A percentile compares a stretch with the other conserved stretches of the same genome.
phyloP scores from a whole-genome alignment of 2,113 vertebrate species.

The Plestiodon gilberti region DNA sequence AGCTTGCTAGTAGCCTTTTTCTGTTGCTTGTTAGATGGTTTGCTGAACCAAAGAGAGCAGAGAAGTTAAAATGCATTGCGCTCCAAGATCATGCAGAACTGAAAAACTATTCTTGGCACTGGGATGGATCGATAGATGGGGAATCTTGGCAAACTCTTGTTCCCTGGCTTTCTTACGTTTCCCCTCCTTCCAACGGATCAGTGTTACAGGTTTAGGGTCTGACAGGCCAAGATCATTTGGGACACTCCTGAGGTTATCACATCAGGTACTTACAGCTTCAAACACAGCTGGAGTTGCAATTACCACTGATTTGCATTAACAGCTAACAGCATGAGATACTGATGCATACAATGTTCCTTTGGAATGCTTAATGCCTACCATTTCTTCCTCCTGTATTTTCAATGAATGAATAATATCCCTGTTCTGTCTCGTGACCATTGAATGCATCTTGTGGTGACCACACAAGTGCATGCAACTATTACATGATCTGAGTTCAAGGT shows the following conservation, averaged over 20 bases:
- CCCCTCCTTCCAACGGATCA: background rate
- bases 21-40: background rate
- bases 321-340: background rate
- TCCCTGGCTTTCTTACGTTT: background rate
- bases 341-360: background rate
- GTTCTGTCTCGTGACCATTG: background rate
- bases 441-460: background rate
- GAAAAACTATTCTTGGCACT: background rate
- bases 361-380: background rate
- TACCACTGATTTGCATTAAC: slow-evolving; percentile 6
- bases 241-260: slow-evolving; percentile 26
- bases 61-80: background rate
- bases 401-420: background rate
- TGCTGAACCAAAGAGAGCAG: background rate
- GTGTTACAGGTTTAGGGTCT: background rate
- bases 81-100: background rate
- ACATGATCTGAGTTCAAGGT: background rate
- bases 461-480: background rate
- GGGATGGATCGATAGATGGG: background rate
- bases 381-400: background rate
- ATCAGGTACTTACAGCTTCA: slow-evolving; percentile 20
- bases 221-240: slow-evolving; percentile 1
- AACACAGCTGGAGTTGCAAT: slow-evolving; percentile 22
- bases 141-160: background rate
- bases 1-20: background rate